These are phyloP conservation scores for Tragelaphus buxtoni DNA, from an alignment of 2,113 vertebrate species.

Conservation along the genomic window DNA sequence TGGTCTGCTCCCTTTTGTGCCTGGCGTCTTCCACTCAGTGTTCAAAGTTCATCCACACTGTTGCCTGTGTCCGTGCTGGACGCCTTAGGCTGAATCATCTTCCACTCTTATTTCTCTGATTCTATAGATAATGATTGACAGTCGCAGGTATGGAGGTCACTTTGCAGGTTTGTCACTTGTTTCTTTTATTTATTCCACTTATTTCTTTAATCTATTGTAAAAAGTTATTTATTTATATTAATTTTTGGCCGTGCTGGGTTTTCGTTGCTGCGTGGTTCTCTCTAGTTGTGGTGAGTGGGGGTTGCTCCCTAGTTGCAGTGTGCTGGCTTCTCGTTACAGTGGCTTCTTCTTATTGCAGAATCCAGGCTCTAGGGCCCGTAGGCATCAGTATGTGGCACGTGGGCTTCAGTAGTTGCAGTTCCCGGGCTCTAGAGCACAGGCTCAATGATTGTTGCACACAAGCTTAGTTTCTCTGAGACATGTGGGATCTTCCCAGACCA, in stretches of 20 bases:
- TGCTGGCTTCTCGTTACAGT: neutral
- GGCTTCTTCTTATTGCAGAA: neutral
- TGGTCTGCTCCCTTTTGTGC: neutral
- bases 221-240: neutral
- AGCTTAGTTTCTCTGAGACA: neutral
- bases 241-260: neutral
- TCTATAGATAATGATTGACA: neutral
- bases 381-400: rapidly evolving
- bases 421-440: neutral
- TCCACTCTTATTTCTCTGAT: neutral
- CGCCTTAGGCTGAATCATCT: neutral
- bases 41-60: neutral
- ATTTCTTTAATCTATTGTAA: neutral
- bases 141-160: neutral
- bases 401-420: neutral
- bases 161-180: neutral
- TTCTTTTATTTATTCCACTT: neutral
- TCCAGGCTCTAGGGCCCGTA: neutral
- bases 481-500: neutral
- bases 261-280: neutral
- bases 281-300: neutral
- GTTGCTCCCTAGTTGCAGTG: neutral
- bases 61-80: no score
- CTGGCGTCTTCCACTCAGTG: neutral
- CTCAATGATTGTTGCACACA: neutral